Evolutionary conservation across 2,888 invertebrate genomes (phyloP).

Genomic region (Eurois occulta): DNA sequence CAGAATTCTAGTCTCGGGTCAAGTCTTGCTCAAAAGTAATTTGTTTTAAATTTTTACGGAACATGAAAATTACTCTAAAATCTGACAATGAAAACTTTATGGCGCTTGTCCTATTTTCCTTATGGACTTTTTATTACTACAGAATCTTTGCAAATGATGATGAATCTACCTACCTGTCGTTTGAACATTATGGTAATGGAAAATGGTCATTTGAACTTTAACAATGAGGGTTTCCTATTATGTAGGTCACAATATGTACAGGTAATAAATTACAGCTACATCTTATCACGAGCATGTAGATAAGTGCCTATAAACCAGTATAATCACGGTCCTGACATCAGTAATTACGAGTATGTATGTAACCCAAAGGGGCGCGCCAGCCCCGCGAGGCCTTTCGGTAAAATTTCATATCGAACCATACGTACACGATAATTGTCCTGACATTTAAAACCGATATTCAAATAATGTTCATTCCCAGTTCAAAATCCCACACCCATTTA

Average conservation of each 20-base stretch:
- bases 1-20: neutral
- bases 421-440: constrained; percentile 38
- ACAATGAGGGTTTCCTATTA: neutral
- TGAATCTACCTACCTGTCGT: constrained; percentile 20
- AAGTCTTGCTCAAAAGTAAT: constrained; percentile 8
- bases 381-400: constrained; percentile 11
- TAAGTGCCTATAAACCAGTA: constrained; percentile 29
- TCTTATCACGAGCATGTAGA: constrained; percentile 26
- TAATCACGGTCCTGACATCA: constrained; percentile 39
- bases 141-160: constrained; percentile 40
- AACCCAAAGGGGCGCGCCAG: constrained; percentile 17
- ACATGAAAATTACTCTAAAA: constrained; percentile 40
- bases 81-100: constrained; percentile 50
- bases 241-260: neutral
- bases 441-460: constrained; percentile 51
- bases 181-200: constrained; percentile 24
- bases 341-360: constrained; percentile 43
- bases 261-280: constrained; percentile 23
- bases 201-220: neutral
- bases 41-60: constrained; percentile 12
- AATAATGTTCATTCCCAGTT: constrained; percentile 56
- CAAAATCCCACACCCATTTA: constrained; percentile 52
- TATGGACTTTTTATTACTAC: constrained; percentile 40
- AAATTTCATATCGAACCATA: constrained; percentile 46
- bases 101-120: constrained; percentile 33